Base-by-base conservation (phyloP, 1,140 invertebrate genomes). In the Elysia chlorotica region DNA sequence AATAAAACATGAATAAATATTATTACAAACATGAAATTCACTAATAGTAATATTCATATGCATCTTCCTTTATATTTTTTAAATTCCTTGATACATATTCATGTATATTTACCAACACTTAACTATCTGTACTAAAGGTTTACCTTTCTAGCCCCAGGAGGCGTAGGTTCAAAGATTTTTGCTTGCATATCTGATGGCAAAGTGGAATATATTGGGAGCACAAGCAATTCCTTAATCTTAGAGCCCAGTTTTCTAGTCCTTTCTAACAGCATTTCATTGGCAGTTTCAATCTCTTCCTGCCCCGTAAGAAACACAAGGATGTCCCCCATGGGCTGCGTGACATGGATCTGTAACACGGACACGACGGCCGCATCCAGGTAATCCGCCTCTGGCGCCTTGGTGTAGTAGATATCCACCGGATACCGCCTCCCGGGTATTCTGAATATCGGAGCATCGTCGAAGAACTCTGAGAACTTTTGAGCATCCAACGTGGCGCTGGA, bases 401-500 rank as follows among this genome's bases (percentile, higher is more conserved):
- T 99, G 83, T 99, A 99, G 87, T 96, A 99, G 82, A 99, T 98
- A 87, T 99, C 96, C 0, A 99, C 93, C 19, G 93, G 93, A 86
- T 91, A 94, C 70, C 92, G 79, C 73, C 93, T 82, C 19, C 92
- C 98, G 48, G 98, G 98, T 82, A 99, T 99, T 61, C 95, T 90
- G 86, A 99, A 99, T 77, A 99, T 96, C 3, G 97, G 97, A 2
- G 98, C 98, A 86, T 98, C 95, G 87, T 99, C 97, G 88, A 99
- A 99, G 88, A 99, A 99, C 76, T 92, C 91, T 25, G 96, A 99
- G 88, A 99, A 99, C 85, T 99, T 99, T 77, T 97, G 92, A 48
- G 97, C 97, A 89, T 99, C 98, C 36, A 99, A 88, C 0, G 98
- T 99, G 10, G 98, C 98, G 87, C 96, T 98, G 0, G 97, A 99